Percentiles rank a stretch among this genome's conserved stretches.
Evolutionary conservation across 2,113 vertebrate species (phyloP).

Genomic region (Rhynchopsitta pachyrhyncha): DNA sequence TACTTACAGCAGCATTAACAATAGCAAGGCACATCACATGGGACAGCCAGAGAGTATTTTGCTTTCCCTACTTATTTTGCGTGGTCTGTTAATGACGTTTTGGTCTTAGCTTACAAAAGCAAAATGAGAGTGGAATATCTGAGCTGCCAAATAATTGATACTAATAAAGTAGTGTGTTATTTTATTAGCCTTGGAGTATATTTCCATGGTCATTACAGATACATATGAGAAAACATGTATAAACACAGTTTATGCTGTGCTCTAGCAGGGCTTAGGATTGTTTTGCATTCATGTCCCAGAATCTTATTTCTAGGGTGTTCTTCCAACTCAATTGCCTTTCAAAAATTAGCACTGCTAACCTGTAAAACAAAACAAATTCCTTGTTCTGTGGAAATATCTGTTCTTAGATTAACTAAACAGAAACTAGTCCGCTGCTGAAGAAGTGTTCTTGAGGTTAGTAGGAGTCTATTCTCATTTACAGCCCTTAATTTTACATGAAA

Average conservation of each 20-base stretch:
- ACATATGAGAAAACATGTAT: not conserved
- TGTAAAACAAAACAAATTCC: not conserved
- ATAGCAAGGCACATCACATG: fast-evolving
- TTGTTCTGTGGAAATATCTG: not conserved
- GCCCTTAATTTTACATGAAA: not conserved
- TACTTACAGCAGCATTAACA: not conserved
- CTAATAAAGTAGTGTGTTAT: not conserved
- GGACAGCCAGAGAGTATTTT: not conserved
- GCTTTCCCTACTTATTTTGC: not conserved
- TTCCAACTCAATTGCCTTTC: not conserved
- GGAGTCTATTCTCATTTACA: not conserved
- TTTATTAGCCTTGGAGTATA: not conserved
- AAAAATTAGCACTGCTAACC: not conserved
- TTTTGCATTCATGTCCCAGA: not conserved
- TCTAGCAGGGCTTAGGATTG: not conserved
- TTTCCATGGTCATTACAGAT: not conserved
- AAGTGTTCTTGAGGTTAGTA: not conserved
- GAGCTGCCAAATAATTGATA: not conserved
- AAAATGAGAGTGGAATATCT: not conserved
- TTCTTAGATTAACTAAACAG: not conserved
- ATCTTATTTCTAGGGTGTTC: not conserved
- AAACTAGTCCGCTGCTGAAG: not conserved
- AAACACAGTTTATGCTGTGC: not conserved
- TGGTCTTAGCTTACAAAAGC: not conserved
- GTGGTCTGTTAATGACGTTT: not conserved